These are phyloP conservation scores for Morphnarchus princeps DNA, from an alignment of 2,113 vertebrate genomes.

Conservation along the genomic window DNA sequence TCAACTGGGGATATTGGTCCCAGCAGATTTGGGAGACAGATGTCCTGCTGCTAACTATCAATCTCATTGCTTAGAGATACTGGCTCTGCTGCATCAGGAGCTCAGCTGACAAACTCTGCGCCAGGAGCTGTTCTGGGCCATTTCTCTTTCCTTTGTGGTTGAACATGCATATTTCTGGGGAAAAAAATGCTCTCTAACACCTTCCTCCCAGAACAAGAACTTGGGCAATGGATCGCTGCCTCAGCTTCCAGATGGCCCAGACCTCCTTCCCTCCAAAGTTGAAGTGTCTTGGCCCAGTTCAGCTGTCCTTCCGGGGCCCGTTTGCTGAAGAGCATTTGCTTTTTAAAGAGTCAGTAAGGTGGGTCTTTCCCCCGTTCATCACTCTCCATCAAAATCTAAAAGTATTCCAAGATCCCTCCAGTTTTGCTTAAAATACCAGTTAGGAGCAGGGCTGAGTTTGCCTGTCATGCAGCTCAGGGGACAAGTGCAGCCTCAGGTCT, in stretches of 20 bases:
- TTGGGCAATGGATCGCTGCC: background rate
- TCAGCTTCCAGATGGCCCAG: slow-evolving; percentile 37
- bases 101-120: background rate
- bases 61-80: background rate
- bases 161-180: background rate
- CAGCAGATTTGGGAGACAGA: background rate
- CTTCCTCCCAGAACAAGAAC: slow-evolving; percentile 11
- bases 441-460: background rate
- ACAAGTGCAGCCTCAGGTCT: background rate
- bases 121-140: background rate
- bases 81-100: background rate
- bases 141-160: slow-evolving; percentile 25
- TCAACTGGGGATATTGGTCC: slow-evolving; percentile 46
- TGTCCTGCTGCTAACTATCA: background rate
- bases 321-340: background rate
- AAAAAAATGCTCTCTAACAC: slow-evolving; percentile 14
- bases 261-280: background rate
- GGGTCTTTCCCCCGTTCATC: background rate
- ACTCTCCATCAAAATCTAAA: background rate
- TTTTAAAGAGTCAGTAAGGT: background rate
- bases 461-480: background rate
- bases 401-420: background rate
- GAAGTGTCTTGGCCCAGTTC: background rate
- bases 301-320: background rate
- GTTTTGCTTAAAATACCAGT: background rate